Percentiles rank a stretch among this genome's conserved stretches.
phyloP scores from a whole-genome alignment of 1,140 invertebrate species.

The Acromyrmex heyeri region DNA sequence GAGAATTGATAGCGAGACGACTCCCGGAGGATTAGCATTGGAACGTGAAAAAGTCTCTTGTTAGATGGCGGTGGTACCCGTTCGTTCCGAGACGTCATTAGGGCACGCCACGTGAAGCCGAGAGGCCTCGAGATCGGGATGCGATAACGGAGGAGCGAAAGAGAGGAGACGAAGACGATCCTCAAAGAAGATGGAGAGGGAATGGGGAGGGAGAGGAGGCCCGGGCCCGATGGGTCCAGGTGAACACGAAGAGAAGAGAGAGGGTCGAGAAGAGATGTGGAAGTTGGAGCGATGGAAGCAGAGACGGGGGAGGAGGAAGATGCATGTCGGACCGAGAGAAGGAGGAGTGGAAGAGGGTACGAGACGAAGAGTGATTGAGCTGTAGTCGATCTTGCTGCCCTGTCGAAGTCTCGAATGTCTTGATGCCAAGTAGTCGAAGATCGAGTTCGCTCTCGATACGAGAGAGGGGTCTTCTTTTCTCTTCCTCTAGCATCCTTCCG shows the following conservation, averaged over 20 bases:
- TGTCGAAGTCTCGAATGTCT: slow-evolving; percentile 85
- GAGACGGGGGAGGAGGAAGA: slow-evolving; percentile 42
- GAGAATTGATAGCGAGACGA: slow-evolving; percentile 58
- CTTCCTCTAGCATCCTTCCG: slow-evolving; percentile 55
- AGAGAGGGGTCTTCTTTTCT: slow-evolving; percentile 61
- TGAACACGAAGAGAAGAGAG: slow-evolving; percentile 44
- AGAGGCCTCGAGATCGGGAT: slow-evolving; percentile 80
- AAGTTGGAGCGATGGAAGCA: slow-evolving; percentile 24
- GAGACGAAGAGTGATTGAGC: slow-evolving; percentile 86
- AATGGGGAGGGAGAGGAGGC: slow-evolving; percentile 61
- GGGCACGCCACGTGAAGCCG: slow-evolving; percentile 84
- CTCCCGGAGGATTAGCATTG: slow-evolving; percentile 83
- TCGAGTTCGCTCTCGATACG: slow-evolving; percentile 82
- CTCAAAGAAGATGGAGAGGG: slow-evolving; percentile 60
- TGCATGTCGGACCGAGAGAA: slow-evolving; percentile 38
- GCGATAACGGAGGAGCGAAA: slow-evolving; percentile 76
- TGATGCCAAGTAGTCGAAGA: slow-evolving; percentile 83
- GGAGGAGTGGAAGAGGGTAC: slow-evolving; percentile 76
- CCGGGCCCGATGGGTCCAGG: slow-evolving; percentile 61
- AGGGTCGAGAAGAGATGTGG: slow-evolving; percentile 20
- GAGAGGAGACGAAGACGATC: slow-evolving; percentile 47
- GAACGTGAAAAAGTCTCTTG: slow-evolving; percentile 83
- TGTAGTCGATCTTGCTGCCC: slow-evolving; percentile 85
- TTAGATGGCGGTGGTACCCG: slow-evolving; percentile 82
- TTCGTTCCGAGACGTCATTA: slow-evolving; percentile 84